Evolutionary conservation across 2,113 vertebrate genomes (phyloP).

Genomic region (Geococcyx californianus): DNA sequence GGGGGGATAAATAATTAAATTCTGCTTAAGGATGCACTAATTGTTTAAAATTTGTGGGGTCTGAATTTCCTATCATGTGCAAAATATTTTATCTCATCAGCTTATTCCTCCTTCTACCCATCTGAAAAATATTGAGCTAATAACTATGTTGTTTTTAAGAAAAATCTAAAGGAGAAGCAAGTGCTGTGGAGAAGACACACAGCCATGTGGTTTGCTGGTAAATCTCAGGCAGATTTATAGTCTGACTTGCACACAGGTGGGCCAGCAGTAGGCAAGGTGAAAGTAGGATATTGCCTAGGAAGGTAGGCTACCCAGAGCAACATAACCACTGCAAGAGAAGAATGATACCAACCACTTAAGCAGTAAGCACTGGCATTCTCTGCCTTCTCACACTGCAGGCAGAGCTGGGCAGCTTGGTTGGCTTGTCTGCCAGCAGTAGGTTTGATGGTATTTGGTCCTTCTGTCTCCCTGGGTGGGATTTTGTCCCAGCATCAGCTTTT

Average conservation of each 20-base stretch:
- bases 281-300: not conserved
- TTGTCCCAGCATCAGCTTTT: not conserved
- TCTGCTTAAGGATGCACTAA: not conserved
- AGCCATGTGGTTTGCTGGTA: not conserved
- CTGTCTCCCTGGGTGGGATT: not conserved
- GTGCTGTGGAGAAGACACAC: not conserved
- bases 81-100: not conserved
- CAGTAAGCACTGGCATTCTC: not conserved
- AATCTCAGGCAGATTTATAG: not conserved
- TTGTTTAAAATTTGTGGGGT: not conserved
- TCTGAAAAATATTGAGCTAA: not conserved
- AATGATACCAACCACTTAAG: not conserved
- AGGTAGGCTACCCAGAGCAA: not conserved
- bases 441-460: not conserved
- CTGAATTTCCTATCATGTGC: not conserved
- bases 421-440: not conserved
- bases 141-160: not conserved
- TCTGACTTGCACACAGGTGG: not conserved
- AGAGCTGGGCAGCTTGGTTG: not conserved
- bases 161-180: not conserved
- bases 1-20: constrained; percentile 17
- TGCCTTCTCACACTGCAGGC: not conserved
- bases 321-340: not conserved
- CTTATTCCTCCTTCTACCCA: not conserved
- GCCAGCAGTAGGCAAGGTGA: not conserved